These are phyloP conservation scores for Leptatherina wallacei DNA, from an alignment of 2,797 vertebrate species.

Conservation along the genomic window DNA sequence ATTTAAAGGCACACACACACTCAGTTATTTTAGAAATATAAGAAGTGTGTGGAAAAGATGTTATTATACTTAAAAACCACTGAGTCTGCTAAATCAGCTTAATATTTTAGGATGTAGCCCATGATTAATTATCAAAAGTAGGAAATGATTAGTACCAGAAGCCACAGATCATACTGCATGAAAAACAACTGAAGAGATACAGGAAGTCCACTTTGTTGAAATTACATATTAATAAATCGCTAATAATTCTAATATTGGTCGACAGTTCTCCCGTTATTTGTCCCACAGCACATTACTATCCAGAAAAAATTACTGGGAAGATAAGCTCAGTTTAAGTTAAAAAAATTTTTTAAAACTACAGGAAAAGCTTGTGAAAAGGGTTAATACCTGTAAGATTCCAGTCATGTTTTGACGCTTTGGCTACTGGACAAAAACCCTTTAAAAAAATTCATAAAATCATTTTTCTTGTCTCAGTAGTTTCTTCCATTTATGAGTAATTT, in stretches of 20 bases:
- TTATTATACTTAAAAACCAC: slow-evolving; percentile 9
- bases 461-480: not conserved
- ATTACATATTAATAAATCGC: not conserved
- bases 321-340: not conserved
- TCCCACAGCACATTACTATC: not conserved
- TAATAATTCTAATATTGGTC: slow-evolving; percentile 4
- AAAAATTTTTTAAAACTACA: not conserved
- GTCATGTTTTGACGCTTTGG: not conserved
- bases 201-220: not conserved
- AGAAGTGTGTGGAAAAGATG: not conserved
- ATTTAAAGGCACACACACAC: not conserved
- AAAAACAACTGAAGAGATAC: slow-evolving; percentile 1
- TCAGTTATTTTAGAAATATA: not conserved
- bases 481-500: not conserved
- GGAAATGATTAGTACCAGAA: slow-evolving; percentile 23
- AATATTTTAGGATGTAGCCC: slow-evolving; percentile 2
- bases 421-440: not conserved
- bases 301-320: slow-evolving; percentile 3
- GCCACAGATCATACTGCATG: slow-evolving; percentile 16
- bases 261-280: not conserved
- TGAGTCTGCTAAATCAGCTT: not conserved
- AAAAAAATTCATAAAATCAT: not conserved
- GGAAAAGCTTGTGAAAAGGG: not conserved
- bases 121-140: slow-evolving; percentile 22
- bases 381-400: not conserved